A percentile compares a stretch with the other conserved stretches of the same genome.
phyloP scores from a whole-genome alignment of 92 coral and sea anemone species.

The Porites cylindrica region DNA sequence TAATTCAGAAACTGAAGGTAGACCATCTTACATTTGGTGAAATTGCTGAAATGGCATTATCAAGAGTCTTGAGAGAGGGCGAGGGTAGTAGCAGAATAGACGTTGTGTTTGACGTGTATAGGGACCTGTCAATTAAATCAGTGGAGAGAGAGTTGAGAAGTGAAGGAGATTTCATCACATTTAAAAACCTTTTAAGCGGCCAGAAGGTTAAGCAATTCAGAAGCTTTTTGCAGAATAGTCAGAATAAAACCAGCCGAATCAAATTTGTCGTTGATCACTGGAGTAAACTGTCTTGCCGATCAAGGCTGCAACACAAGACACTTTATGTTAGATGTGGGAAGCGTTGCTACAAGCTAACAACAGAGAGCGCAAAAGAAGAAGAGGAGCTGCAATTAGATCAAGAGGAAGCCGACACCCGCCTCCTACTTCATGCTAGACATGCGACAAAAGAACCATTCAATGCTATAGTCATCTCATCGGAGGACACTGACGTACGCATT shows the following conservation, averaged over 20 bases:
- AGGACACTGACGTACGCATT: constrained; percentile 8
- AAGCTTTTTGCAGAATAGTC: background rate
- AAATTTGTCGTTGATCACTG: constrained; percentile 52
- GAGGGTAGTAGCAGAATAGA: constrained; percentile 24
- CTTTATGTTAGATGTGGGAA: constrained; percentile 31
- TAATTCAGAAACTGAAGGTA: constrained; percentile 41
- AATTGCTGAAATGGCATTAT: constrained; percentile 34
- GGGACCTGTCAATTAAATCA: constrained; percentile 22
- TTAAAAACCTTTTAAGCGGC: constrained; percentile 13
- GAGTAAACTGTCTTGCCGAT: background rate
- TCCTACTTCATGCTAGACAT: constrained; percentile 32
- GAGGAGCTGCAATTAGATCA: constrained; percentile 25
- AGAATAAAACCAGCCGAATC: constrained; percentile 48
- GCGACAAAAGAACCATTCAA: background rate
- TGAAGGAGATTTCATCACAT: constrained; percentile 4
- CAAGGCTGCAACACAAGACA: constrained; percentile 14
- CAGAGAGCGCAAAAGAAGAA: constrained; percentile 18
- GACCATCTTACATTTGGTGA: constrained; percentile 42
- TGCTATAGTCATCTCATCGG: background rate
- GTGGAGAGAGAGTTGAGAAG: constrained; percentile 39
- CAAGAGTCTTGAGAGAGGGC: constrained; percentile 35
- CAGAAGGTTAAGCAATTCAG: constrained; percentile 17
- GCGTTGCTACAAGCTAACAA: constrained; percentile 28
- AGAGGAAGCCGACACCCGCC: constrained; percentile 34
- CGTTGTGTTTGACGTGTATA: constrained; percentile 12